Percentiles rank a stretch among this genome's conserved stretches.
These are phyloP conservation scores for Cryptoprocta ferox DNA, from an alignment of 2,797 vertebrate genomes.

Conservation along the genomic window DNA sequence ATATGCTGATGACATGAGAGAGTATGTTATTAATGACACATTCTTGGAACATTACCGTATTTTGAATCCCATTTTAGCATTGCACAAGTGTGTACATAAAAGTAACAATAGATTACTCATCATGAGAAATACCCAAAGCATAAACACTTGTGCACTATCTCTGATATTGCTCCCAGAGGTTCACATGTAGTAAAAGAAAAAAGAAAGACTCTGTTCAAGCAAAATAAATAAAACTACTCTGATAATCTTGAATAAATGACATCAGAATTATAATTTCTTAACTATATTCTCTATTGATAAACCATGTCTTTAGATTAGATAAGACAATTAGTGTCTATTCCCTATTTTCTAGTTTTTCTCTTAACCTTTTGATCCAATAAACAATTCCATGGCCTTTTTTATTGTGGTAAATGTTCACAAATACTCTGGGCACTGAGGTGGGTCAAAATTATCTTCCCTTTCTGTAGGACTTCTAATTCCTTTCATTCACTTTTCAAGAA, in stretches of 20 bases:
- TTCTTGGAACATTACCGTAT: slow-evolving; percentile 41
- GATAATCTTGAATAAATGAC: slow-evolving; percentile 17
- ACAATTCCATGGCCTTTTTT: neutral
- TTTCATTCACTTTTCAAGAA: slow-evolving; percentile 26
- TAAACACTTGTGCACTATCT: slow-evolving; percentile 52
- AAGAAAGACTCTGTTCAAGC: neutral
- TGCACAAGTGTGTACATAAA: slow-evolving; percentile 53
- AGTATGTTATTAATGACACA: slow-evolving; percentile 21
- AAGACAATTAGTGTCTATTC: neutral
- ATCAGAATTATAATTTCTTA: neutral
- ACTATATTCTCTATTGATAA: neutral
- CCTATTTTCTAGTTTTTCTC: neutral
- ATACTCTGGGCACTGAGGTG: neutral
- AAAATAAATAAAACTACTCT: slow-evolving; percentile 50
- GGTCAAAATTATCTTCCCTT: neutral
- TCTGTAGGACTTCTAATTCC: neutral
- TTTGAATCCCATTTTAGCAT: slow-evolving; percentile 59
- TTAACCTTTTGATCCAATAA: slow-evolving; percentile 1
- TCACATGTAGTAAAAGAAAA: slow-evolving; percentile 20
- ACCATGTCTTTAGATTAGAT: neutral
- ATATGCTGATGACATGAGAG: slow-evolving; percentile 25
- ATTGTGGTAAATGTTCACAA: neutral
- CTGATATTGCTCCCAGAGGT: slow-evolving; percentile 59
- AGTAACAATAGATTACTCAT: slow-evolving; percentile 66
- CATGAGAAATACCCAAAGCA: slow-evolving; percentile 38